Conservation (phyloP, 2,113 vertebrate species). For the western clawed frog (Xenopus tropicalis) region DNA sequence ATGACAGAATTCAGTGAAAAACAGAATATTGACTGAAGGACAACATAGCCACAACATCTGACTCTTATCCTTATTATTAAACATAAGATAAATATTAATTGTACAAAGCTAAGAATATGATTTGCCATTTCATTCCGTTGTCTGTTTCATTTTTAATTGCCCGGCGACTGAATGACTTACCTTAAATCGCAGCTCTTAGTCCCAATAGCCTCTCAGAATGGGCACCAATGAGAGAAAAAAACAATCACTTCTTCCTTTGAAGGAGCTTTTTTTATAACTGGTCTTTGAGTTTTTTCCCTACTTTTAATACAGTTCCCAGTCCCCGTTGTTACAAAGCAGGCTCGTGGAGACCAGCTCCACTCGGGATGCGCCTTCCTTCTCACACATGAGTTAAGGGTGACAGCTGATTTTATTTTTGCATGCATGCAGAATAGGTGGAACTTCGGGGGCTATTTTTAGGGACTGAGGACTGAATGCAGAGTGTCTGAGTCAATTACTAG, state of each 20-base stretch:
- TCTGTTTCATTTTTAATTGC: too few relatives aligned
- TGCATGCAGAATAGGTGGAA: slow-evolving; percentile 56
- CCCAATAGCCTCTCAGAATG: too few relatives aligned
- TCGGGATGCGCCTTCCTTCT: slow-evolving; percentile 60
- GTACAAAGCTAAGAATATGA: too few relatives aligned
- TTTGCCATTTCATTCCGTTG: too few relatives aligned
- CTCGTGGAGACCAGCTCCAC: slow-evolving; percentile 82
- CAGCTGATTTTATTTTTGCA: slow-evolving; percentile 81
- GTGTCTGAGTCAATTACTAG: slow-evolving; percentile 57
- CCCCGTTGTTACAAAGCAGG: slow-evolving; percentile 58
- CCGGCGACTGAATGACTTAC: too few relatives aligned
- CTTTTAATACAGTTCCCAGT: slow-evolving; percentile 64
- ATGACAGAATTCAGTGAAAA: too few relatives aligned
- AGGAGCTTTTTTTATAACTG: slow-evolving; percentile 4
- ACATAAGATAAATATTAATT: too few relatives aligned
- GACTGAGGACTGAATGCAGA: slow-evolving; percentile 66
- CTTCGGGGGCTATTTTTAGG: slow-evolving; percentile 72
- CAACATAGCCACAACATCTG: too few relatives aligned
- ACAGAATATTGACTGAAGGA: too few relatives aligned
- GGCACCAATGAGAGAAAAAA: slow-evolving; percentile 15
- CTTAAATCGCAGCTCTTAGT: too few relatives aligned
- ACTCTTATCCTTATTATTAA: too few relatives aligned
- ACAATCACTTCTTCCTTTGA: slow-evolving; percentile 55
- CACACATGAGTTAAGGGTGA: slow-evolving; percentile 61
- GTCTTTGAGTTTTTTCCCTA: slow-evolving; percentile 42